These are phyloP conservation scores for Malthinus seriepunctatus DNA, from an alignment of 2,888 invertebrate species.

Conservation along the genomic window DNA sequence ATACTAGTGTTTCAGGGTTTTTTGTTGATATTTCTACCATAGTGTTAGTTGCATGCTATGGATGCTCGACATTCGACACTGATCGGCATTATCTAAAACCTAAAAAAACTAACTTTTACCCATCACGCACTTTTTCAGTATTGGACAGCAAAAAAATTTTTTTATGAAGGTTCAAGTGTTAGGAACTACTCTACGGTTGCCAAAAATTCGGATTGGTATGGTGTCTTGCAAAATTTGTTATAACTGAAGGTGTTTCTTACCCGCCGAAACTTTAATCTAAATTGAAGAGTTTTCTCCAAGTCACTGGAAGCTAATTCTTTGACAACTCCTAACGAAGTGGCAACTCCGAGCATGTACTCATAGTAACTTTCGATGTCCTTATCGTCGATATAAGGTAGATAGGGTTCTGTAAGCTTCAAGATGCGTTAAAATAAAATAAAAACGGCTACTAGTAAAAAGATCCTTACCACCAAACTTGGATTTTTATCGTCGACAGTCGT, in stretches of 20 bases:
- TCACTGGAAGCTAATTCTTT: neutral
- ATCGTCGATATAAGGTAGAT: neutral
- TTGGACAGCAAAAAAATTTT: no score
- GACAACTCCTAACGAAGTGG: slow-evolving; percentile 1
- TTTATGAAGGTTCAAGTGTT: no score
- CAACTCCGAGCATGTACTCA: slow-evolving; percentile 9
- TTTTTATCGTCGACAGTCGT: slow-evolving; percentile 11
- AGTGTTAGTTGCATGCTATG: slow-evolving; percentile 12
- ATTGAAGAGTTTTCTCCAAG: neutral
- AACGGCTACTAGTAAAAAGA: neutral
- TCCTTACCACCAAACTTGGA: slow-evolving; percentile 14
- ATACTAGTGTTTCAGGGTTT: no score
- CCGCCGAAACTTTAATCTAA: neutral
- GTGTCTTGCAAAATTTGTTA: neutral
- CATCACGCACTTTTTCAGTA: no score
- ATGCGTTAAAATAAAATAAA: neutral
- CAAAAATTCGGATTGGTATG: no score
- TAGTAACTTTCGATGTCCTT: slow-evolving; percentile 11
- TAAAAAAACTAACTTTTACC: neutral
- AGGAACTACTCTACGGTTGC: no score
- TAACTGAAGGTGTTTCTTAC: neutral
- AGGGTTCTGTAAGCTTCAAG: slow-evolving; percentile 9
- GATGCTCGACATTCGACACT: slow-evolving; percentile 14
- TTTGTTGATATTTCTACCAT: no score
- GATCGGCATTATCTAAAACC: slow-evolving; percentile 10